Percentiles rank a stretch among this genome's conserved stretches.
Evolutionary conservation across 2,113 vertebrate species (phyloP).

Genomic region (Etia nguti): DNA sequence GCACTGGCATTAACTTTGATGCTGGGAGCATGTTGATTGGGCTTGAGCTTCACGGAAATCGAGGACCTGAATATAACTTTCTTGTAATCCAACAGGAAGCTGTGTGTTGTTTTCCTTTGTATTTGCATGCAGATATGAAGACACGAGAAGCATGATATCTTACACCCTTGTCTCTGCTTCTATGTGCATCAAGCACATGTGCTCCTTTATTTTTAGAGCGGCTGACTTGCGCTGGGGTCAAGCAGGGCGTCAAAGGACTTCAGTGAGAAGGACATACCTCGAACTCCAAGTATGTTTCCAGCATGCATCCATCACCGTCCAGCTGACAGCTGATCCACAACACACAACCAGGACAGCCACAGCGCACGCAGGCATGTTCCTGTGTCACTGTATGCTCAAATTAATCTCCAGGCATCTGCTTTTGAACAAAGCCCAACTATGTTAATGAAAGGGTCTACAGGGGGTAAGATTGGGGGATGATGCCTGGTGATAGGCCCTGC

Average conservation of each 20-base stretch:
- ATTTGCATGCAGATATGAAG: neutral
- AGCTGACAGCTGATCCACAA: constrained; percentile 60
- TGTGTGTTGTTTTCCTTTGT: neutral
- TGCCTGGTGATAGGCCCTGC: neutral
- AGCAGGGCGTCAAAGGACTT: constrained; percentile 58
- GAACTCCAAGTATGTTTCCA: constrained; percentile 74
- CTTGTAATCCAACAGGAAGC: neutral
- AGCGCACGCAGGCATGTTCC: constrained; percentile 12
- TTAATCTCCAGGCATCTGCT: constrained; percentile 52
- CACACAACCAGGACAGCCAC: neutral
- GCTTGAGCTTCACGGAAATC: constrained; percentile 3
- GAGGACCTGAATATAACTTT: neutral
- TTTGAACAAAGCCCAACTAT: constrained; percentile 61
- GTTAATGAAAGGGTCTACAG: constrained; percentile 51
- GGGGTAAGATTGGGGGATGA: constrained; percentile 10
- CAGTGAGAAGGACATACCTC: constrained; percentile 67
- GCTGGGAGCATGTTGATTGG: constrained; percentile 23
- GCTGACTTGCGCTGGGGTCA: constrained; percentile 25
- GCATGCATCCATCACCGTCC: constrained; percentile 49
- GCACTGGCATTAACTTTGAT: constrained; percentile 22
- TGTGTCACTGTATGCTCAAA: constrained; percentile 23
- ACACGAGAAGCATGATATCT: constrained; percentile 15
- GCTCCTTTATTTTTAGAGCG: constrained; percentile 70
- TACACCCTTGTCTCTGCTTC: constrained; percentile 25
- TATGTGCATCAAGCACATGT: constrained; percentile 14